Percentiles rank a stretch among this genome's conserved stretches.
phyloP scores from a whole-genome alignment of 1,140 invertebrate genomes.

The Chlorops oryzae region DNA sequence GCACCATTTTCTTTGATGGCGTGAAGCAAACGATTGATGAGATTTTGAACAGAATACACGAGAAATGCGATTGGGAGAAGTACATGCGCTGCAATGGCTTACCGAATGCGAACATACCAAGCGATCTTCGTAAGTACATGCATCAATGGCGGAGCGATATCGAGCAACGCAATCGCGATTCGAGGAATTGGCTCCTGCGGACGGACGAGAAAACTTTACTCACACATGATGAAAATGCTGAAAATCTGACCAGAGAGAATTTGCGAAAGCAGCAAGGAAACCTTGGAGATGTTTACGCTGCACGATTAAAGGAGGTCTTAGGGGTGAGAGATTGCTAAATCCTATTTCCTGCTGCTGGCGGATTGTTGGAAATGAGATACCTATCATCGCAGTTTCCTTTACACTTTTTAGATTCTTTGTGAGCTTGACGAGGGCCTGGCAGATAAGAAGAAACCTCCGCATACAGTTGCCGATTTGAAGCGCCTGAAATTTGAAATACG shows the following conservation, averaged over 20 bases:
- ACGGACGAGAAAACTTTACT: constrained; percentile 44
- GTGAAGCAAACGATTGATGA: constrained; percentile 31
- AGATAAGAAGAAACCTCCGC: constrained; percentile 21
- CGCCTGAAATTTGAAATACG: constrained; percentile 41
- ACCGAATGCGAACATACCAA: constrained; percentile 54
- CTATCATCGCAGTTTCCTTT: background rate
- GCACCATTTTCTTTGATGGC: constrained; percentile 32
- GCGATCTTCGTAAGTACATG: constrained; percentile 57
- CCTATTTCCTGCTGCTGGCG: too few relatives aligned
- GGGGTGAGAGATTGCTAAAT: constrained; percentile 30
- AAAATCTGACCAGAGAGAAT: constrained; percentile 33
- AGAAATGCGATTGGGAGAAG: constrained; percentile 53
- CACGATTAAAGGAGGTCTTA: constrained; percentile 47
- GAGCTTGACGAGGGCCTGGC: constrained; percentile 36
- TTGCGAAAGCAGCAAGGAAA: constrained; percentile 36
- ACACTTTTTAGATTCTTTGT: constrained; percentile 34
- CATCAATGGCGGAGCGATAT: constrained; percentile 55
- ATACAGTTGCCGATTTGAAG: constrained; percentile 27
- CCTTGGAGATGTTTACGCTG: constrained; percentile 41
- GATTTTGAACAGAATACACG: constrained; percentile 30
- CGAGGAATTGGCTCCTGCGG: constrained; percentile 44
- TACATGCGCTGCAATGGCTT: constrained; percentile 59
- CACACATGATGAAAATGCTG: constrained; percentile 36
- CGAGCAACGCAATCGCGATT: constrained; percentile 47
- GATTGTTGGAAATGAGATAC: too few relatives aligned